Base-by-base conservation (phyloP, 2,888 invertebrate species). In the Diplolepis rosae region DNA sequence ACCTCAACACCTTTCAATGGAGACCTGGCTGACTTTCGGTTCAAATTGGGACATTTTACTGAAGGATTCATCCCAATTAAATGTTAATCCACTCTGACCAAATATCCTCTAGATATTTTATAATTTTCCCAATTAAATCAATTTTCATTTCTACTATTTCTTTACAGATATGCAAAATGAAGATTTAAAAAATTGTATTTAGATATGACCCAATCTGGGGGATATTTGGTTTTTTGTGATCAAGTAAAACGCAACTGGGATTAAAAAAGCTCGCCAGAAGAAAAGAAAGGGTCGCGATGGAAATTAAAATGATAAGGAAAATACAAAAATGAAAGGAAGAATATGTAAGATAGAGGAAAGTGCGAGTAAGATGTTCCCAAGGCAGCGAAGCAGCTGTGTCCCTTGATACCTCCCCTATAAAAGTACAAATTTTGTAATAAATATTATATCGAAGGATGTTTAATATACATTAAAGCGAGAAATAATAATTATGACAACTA, bases 401-500 rank as follows among this genome's bases (percentile, higher is more conserved):
- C 82, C 84, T 85, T 81, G 84, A 83, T 85, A 85, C 86, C 87
- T 85, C 87, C 85, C 87, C 82, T 77, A 85, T 85, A 83, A 87
- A 83, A 88, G 88, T 88, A 88, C 88, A 88, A 88, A 88, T 88
- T 87, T 83, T 83, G 81, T 85, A 85, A 86, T 83, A 82, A 85
- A 84, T 84, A 85, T 82, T 86, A 85, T 86, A 86, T 84, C 82
- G 83, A 85, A 83, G 80, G 83, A 84, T 80, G 79, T 84, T 82
- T 82, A 83, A 80, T 78, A 75, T 79, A 79, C 79, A 77, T 68
- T 77, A 77, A 76, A 74, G 73, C 77, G 74, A 75, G 68, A 74
- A 72, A 70, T 61, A 61, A 61, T 61, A 61, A 61, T 61, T 61
- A 61, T 61, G 56, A 39, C 22, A 39, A 39, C 39, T 61, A 61